These are phyloP conservation scores for Papilio glaucus DNA, from an alignment of 1,140 invertebrate genomes.

Conservation along the genomic window DNA sequence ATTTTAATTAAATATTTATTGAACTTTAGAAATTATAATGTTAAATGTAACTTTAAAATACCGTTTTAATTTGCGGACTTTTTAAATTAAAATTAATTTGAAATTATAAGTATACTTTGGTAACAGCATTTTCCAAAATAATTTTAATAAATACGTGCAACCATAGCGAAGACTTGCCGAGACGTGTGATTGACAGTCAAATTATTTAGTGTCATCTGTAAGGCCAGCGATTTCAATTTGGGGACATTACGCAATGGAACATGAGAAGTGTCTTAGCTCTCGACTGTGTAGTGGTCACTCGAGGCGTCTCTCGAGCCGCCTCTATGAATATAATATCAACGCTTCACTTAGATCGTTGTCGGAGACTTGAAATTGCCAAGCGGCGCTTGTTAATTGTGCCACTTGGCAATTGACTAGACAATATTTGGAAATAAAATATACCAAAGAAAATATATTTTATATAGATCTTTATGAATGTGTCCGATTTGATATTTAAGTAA, in stretches of 20 bases:
- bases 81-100: too few species aligned
- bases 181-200: not conserved
- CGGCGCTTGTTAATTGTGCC: not conserved
- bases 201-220: not conserved
- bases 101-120: not conserved
- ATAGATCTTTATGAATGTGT: too few species aligned
- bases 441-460: not conserved
- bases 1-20: too few species aligned
- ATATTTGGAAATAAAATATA: not conserved
- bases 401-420: not conserved
- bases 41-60: too few species aligned
- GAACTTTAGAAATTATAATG: too few species aligned
- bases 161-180: not conserved
- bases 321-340: slow-evolving; percentile 28
- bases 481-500: too few species aligned
- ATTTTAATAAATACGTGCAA: not conserved
- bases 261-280: not conserved
- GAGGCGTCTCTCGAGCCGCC: not conserved
- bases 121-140: not conserved
- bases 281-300: not conserved
- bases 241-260: not conserved
- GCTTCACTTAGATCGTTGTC: not conserved
- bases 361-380: not conserved
- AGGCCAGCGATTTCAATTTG: not conserved
- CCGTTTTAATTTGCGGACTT: too few species aligned